These are phyloP conservation scores for Macaca mulatta DNA, from an alignment of 2,113 vertebrate species.

Conservation along the genomic window DNA sequence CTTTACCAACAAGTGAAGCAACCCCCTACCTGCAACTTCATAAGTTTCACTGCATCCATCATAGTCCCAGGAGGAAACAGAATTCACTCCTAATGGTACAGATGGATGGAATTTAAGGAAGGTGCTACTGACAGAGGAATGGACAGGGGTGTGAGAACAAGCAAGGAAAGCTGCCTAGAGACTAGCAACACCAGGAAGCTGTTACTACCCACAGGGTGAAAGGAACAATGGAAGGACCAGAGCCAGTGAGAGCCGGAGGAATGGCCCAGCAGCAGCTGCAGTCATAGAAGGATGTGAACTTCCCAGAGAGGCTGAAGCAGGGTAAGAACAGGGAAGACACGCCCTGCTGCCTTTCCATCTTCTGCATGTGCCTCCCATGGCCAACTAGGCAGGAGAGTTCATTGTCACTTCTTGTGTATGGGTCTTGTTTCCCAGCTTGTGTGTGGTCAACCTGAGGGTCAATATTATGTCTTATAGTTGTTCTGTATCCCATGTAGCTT, in stretches of 20 bases:
- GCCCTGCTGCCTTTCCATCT: background rate
- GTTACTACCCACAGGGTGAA: background rate
- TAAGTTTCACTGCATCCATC: background rate
- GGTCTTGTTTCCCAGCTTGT: background rate
- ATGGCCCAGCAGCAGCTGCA: background rate
- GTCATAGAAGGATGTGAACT: background rate
- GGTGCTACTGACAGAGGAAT: background rate
- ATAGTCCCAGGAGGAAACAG: background rate
- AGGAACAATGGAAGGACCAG: background rate
- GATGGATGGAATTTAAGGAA: constrained; percentile 24
- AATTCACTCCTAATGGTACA: background rate
- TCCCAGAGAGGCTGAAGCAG: background rate
- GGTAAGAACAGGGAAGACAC: background rate
- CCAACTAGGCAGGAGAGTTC: background rate
- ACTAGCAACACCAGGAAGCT: background rate
- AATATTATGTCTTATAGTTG: background rate
- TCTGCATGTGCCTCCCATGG: background rate
- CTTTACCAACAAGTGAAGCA: constrained; percentile 49
- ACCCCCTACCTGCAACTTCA: constrained; percentile 24
- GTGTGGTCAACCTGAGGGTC: background rate
- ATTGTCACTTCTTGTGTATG: background rate
- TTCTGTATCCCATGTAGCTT: background rate
- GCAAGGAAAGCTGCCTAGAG: background rate
- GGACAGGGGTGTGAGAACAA: background rate
- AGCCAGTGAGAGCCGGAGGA: background rate